Evolutionary conservation across 1,140 invertebrate genomes (phyloP).

Genomic region (Drosophila oshimai): DNA sequence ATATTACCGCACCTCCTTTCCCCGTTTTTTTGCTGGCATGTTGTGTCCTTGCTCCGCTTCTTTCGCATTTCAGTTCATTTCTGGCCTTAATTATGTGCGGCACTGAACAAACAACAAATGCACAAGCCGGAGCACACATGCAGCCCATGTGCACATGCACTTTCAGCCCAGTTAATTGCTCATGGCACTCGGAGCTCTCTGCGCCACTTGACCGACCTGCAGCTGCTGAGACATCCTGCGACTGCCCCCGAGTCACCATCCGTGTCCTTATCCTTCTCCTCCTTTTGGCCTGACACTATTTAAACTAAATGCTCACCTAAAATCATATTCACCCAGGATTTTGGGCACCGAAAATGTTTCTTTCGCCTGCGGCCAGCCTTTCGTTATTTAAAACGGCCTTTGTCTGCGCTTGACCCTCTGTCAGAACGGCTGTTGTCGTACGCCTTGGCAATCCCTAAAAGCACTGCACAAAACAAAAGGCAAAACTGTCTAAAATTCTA

Average conservation of each 20-base stretch:
- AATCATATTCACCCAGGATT: slow-evolving; percentile 35
- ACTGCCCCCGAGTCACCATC: background rate
- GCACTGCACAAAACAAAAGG: background rate
- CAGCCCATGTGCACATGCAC: slow-evolving; percentile 30
- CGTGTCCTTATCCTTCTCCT: background rate
- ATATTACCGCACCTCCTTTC: slow-evolving; percentile 17
- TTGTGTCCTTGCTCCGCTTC: slow-evolving; percentile 73
- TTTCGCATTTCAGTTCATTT: slow-evolving; percentile 59
- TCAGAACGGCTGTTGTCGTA: slow-evolving; percentile 16
- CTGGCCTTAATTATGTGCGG: slow-evolving; percentile 77
- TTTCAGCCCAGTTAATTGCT: slow-evolving; percentile 66
- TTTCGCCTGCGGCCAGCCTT: slow-evolving; percentile 50
- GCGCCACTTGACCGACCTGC: slow-evolving; percentile 74
- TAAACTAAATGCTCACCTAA: slow-evolving; percentile 54
- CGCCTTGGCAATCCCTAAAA: background rate
- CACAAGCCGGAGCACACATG: slow-evolving; percentile 34
- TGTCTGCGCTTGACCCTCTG: slow-evolving; percentile 72
- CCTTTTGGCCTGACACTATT: slow-evolving; percentile 50
- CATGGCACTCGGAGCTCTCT: slow-evolving; percentile 50
- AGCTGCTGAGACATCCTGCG: slow-evolving; percentile 27
- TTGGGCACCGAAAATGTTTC: slow-evolving; percentile 28
- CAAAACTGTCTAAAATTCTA: no score
- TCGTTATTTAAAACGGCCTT: slow-evolving; percentile 73
- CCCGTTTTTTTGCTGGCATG: slow-evolving; percentile 5
- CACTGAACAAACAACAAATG: slow-evolving; percentile 71